Base-by-base conservation (phyloP, 1,140 invertebrate species). In the Drosophila ficusphila region DNA sequence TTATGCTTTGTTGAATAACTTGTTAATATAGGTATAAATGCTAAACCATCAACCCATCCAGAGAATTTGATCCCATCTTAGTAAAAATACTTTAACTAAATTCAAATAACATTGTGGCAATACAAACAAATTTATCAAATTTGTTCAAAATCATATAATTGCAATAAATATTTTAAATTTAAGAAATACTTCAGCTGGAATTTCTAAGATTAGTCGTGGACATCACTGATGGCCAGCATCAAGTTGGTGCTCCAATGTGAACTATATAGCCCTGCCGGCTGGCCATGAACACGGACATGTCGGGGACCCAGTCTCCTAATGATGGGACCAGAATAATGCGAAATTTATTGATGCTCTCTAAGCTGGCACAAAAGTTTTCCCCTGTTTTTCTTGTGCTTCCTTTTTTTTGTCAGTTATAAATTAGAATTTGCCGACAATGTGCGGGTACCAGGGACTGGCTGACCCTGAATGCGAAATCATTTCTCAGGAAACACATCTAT, bases 341-440 rank as follows among this genome's bases (percentile, higher is more conserved):
- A 86, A 78, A 86, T 77, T 85, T 86, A 86, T 88, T 73, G 81
- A 76, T 74, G 58, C 61, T 39, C 44, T 57, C 39, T 61, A 52
- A 49, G 49, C 42, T 56, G 46, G 56, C 56, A 54, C 60, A 78
- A 77, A 74, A 68, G 61, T 68, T 68, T n/a, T 23, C 25, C 27
- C 56, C 29, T 58, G 34, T 71, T 49, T 41, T 71, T 64, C 46
- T 42, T 42, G 31, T 52, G 25, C 12, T 67, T 67, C 31, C 60
- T 47, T 60, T 79, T 74, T 86, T 79, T 41, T 81, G 82, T 44
- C 76, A 81, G 73, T 70, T 86, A 88, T 81, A 88, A 86, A 88
- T 86, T 81, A 74, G 77, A 52, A 56, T 44, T 53, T 38, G 46
- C 62, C 58, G 48, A 38, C 48, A 42, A 51, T 69, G 27, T 62